phyloP scores from a whole-genome alignment of 2,113 vertebrate genomes.

The Barnardius zonarius region DNA sequence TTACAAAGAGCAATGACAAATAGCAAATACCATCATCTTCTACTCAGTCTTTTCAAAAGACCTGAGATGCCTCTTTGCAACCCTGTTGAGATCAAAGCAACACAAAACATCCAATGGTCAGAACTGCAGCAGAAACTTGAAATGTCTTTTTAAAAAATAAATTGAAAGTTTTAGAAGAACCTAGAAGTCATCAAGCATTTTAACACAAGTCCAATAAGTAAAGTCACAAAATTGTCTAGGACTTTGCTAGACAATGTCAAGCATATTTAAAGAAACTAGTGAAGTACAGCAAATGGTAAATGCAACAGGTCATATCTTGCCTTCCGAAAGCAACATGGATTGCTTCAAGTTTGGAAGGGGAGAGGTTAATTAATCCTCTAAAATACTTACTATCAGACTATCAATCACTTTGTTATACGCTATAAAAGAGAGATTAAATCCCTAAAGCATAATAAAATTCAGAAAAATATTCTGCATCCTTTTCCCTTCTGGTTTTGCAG shows the following conservation, averaged over 20 bases:
- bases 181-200: neutral
- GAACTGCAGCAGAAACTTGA: neutral
- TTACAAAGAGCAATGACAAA: neutral
- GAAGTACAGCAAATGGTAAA: neutral
- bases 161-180: no score
- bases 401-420: neutral
- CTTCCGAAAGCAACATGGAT: neutral
- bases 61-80: neutral
- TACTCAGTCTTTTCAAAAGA: neutral
- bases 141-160: neutral
- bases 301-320: rapidly evolving
- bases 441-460: neutral
- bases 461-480: neutral
- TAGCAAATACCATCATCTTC: neutral
- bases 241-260: neutral
- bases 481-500: neutral
- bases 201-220: neutral
- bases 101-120: neutral
- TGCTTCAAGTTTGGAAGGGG: neutral
- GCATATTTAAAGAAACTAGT: neutral
- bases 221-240: neutral
- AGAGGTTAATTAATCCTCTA: neutral
- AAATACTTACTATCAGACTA: neutral
- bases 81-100: neutral
- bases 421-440: neutral